These are phyloP conservation scores for Euschistus heros DNA, from an alignment of 1,140 invertebrate species.

Conservation along the genomic window DNA sequence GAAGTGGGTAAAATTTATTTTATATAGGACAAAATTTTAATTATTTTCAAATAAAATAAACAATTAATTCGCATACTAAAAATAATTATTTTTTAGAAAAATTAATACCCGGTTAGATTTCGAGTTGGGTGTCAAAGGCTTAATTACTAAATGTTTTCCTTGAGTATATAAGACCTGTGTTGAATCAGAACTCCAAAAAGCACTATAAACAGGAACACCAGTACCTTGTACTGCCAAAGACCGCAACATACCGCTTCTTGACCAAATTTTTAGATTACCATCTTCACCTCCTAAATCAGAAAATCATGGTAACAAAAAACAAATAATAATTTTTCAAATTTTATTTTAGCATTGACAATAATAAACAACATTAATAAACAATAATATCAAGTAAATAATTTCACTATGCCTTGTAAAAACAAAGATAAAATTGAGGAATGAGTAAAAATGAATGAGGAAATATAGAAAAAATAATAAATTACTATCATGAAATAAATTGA, in stretches of 20 bases:
- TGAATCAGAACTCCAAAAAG: constrained; percentile 80
- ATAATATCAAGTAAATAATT: too few relatives aligned
- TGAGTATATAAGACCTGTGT: constrained; percentile 74
- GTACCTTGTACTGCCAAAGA: constrained; percentile 77
- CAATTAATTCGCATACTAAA: too few relatives aligned
- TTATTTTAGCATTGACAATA: too few relatives aligned
- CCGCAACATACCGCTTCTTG: constrained; percentile 84
- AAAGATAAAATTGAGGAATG: too few relatives aligned
- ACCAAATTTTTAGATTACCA: constrained; percentile 94
- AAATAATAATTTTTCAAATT: too few relatives aligned
- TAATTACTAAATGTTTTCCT: constrained; percentile 73
- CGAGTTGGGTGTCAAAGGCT: constrained; percentile 78
- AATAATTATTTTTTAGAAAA: neutral
- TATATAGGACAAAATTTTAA: neutral
- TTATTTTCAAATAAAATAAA: neutral
- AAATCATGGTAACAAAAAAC: neutral
- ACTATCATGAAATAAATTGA: too few relatives aligned
- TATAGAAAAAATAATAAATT: too few relatives aligned
- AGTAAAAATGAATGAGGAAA: too few relatives aligned
- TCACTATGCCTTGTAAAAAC: too few relatives aligned
- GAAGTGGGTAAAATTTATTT: neutral
- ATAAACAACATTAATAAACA: too few relatives aligned
- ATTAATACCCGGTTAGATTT: constrained; percentile 65
- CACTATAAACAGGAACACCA: constrained; percentile 64
- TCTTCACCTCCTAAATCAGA: constrained; percentile 75